phyloP scores from a whole-genome alignment of 2,888 invertebrate species.

The Hydroisotoma schaefferi region DNA sequence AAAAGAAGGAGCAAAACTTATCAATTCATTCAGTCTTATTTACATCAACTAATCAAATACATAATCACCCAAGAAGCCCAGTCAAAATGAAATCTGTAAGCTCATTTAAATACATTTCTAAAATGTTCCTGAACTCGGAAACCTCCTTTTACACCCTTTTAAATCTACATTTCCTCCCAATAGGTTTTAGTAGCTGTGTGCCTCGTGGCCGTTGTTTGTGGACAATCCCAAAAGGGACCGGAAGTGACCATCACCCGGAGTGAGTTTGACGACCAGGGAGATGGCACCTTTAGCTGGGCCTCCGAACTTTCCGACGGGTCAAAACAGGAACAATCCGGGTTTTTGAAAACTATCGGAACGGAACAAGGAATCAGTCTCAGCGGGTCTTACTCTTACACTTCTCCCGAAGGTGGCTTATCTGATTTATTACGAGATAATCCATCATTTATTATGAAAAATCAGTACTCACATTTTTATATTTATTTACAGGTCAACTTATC shows the following conservation, averaged over 20 bases:
- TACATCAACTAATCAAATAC: too few relatives aligned
- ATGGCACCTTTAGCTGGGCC: conserved; percentile 31
- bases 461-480: too few relatives aligned
- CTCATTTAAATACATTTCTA: too few relatives aligned
- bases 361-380: conserved; percentile 49
- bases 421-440: too few relatives aligned
- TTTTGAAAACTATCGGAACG: conserved; percentile 59
- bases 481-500: conserved; percentile 1
- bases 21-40: too few relatives aligned
- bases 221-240: conserved; percentile 14
- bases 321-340: conserved; percentile 30
- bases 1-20: too few relatives aligned
- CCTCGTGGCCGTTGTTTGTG: conserved; percentile 14
- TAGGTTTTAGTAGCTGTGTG: conserved; percentile 17
- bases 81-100: conserved; percentile 1
- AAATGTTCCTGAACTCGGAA: too few relatives aligned
- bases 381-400: conserved; percentile 20
- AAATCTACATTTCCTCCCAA: background rate
- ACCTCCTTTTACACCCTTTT: too few relatives aligned
- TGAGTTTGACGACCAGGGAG: conserved; percentile 29
- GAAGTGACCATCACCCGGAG: conserved; percentile 27
- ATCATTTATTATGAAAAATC: too few relatives aligned
- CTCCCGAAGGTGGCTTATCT: conserved; percentile 19
- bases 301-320: conserved; percentile 29
- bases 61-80: too few relatives aligned